phyloP scores from a whole-genome alignment of 2,113 vertebrate genomes.

The Clupea harengus region DNA sequence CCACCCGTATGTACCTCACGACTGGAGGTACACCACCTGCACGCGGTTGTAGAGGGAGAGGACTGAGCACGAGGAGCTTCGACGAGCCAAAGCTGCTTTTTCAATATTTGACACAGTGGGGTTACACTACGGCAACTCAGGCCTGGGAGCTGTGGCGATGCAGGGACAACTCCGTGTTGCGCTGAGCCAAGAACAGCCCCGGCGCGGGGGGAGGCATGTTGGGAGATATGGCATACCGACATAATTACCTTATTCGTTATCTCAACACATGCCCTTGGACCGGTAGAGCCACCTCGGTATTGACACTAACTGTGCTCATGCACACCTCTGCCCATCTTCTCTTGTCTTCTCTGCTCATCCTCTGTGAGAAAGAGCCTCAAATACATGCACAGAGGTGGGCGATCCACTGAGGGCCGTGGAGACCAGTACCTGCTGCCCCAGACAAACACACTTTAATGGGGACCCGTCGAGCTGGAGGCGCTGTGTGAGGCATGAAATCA shows the following conservation, averaged over 20 bases:
- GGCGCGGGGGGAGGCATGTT: constrained; percentile 39
- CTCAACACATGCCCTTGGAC: neutral
- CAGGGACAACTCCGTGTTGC: constrained; percentile 44
- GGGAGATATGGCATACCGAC: constrained; percentile 29
- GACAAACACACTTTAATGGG: neutral
- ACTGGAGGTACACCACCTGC: constrained; percentile 42
- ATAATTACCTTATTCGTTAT: neutral
- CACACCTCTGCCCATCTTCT: neutral
- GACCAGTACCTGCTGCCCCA: neutral
- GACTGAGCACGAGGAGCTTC: constrained; percentile 3
- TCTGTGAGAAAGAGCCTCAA: neutral
- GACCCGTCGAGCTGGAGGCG: neutral
- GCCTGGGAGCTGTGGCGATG: constrained; percentile 47
- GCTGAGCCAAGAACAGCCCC: constrained; percentile 32
- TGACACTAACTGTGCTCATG: neutral
- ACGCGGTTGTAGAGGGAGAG: constrained; percentile 49
- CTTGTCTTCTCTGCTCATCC: neutral
- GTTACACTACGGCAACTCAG: constrained; percentile 60
- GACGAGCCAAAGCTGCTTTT: constrained; percentile 51
- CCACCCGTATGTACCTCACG: constrained; percentile 3
- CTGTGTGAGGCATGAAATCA: neutral
- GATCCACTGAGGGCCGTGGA: neutral
- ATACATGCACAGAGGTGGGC: neutral
- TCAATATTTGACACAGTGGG: constrained; percentile 69
- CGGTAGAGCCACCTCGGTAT: neutral